Conservation (phyloP, 2,888 invertebrate genomes). For the Biston betularia region DNA sequence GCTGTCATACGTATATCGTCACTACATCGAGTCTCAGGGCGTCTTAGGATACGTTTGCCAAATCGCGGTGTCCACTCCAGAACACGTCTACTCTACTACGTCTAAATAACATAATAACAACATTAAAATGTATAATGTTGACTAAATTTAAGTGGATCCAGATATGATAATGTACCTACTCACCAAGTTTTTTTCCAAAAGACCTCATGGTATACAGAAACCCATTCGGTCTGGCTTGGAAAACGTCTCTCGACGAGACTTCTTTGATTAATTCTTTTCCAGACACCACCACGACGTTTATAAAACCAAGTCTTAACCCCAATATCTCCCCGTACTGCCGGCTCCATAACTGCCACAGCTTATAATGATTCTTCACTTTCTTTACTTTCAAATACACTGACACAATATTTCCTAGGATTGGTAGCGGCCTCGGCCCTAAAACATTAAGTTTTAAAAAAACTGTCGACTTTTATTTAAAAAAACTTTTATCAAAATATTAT, state of each 20-base stretch:
- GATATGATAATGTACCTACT: slow-evolving; percentile 45
- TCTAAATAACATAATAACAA: neutral
- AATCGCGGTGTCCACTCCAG: too few species aligned
- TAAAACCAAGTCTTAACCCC: slow-evolving; percentile 88
- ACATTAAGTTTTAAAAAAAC: slow-evolving; percentile 28
- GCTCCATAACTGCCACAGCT: slow-evolving; percentile 87
- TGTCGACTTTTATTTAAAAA: neutral
- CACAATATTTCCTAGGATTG: slow-evolving; percentile 72
- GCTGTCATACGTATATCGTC: too few species aligned
- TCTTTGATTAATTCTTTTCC: slow-evolving; percentile 88
- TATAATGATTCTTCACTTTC: slow-evolving; percentile 77
- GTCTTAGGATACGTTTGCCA: too few species aligned
- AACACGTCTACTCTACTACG: too few species aligned
- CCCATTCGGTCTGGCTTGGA: slow-evolving; percentile 90
- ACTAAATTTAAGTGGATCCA: neutral
- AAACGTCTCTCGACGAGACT: slow-evolving; percentile 87
- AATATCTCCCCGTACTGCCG: slow-evolving; percentile 88
- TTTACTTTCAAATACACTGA: slow-evolving; percentile 65
- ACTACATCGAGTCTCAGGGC: too few species aligned
- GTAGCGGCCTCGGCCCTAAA: slow-evolving; percentile 71
- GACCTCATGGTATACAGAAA: slow-evolving; percentile 89
- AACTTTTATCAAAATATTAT: neutral
- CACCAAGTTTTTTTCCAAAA: slow-evolving; percentile 89
- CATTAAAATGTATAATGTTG: neutral
- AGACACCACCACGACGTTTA: slow-evolving; percentile 87